Percentiles rank a stretch among this genome's conserved stretches.
phyloP scores from a whole-genome alignment of 1,140 invertebrate genomes.

The Cryptotermes secundus region DNA sequence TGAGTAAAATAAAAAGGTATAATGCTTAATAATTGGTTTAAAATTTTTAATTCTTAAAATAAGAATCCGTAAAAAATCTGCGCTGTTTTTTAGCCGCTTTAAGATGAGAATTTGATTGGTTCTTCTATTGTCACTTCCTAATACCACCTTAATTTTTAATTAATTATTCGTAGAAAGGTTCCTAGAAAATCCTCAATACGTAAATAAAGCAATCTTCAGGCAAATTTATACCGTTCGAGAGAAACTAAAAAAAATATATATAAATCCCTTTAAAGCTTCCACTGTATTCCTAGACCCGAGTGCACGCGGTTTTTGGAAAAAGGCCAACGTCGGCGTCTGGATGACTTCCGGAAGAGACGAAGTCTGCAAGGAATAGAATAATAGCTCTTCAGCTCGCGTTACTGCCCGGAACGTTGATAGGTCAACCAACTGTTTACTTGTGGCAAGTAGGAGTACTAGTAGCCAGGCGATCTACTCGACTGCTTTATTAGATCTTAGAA shows the following conservation, averaged over 20 bases:
- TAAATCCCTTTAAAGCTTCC: neutral
- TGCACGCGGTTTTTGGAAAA: neutral
- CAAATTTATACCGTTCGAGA: neutral
- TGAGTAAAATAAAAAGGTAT: too few relatives aligned
- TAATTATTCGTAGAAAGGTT: neutral
- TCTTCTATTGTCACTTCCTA: neutral
- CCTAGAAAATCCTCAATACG: neutral
- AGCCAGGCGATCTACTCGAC: too few relatives aligned
- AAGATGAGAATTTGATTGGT: neutral
- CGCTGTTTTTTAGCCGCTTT: too few relatives aligned
- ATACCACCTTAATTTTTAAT: neutral
- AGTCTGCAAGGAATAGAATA: neutral
- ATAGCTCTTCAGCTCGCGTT: neutral
- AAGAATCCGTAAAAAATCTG: too few relatives aligned
- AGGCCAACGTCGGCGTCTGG: neutral
- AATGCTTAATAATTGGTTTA: too few relatives aligned
- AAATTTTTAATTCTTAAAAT: too few relatives aligned
- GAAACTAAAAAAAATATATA: neutral
- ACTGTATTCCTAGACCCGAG: neutral
- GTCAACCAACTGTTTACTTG: neutral
- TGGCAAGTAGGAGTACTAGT: neutral
- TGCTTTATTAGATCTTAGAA: too few relatives aligned
- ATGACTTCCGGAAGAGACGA: slow-evolving; percentile 8
- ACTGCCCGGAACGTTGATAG: neutral
- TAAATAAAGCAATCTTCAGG: neutral